These are phyloP conservation scores for Phrynosoma blainvillii DNA, from an alignment of 2,113 vertebrate species.

Conservation along the genomic window DNA sequence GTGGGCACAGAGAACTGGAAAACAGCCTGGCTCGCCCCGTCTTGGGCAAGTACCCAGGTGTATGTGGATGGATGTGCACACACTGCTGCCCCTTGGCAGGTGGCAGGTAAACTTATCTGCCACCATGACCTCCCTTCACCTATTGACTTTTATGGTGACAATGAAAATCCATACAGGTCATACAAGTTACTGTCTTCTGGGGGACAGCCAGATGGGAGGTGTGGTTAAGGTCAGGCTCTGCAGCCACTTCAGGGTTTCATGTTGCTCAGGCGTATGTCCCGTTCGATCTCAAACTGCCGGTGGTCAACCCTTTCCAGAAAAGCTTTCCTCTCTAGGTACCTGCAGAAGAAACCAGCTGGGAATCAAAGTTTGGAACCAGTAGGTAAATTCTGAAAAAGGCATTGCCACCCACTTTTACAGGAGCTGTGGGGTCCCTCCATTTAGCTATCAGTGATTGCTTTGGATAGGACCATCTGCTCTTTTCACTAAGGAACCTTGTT, in stretches of 20 bases:
- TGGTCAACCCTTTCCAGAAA: conserved; percentile 97
- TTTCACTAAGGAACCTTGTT: too few relatives aligned
- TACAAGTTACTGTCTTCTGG: conserved; percentile 33
- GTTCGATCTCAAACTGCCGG: conserved; percentile 93
- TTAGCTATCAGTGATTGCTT: too few relatives aligned
- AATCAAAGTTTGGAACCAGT: too few relatives aligned
- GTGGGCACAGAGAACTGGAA: background rate
- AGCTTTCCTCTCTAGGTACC: conserved; percentile 95
- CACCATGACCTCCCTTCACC: conserved; percentile 28
- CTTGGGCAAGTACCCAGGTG: conserved; percentile 7
- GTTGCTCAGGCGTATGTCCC: conserved; percentile 89
- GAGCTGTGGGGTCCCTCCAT: too few relatives aligned
- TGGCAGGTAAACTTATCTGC: conserved; percentile 20
- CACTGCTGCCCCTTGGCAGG: background rate
- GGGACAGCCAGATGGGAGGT: conserved; percentile 13
- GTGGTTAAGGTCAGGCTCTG: background rate
- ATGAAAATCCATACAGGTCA: conserved; percentile 51
- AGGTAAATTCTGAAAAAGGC: too few relatives aligned
- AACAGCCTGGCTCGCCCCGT: conserved; percentile 1
- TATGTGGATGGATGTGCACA: background rate
- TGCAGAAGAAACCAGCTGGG: conserved; percentile 57
- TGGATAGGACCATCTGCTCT: fast-evolving
- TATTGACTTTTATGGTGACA: conserved; percentile 59
- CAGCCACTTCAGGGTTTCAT: conserved; percentile 85
- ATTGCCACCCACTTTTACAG: too few relatives aligned